A percentile compares a stretch with the other conserved stretches of the same genome.
phyloP scores from a whole-genome alignment of 2,797 vertebrate species.

The Siniperca undulata region DNA sequence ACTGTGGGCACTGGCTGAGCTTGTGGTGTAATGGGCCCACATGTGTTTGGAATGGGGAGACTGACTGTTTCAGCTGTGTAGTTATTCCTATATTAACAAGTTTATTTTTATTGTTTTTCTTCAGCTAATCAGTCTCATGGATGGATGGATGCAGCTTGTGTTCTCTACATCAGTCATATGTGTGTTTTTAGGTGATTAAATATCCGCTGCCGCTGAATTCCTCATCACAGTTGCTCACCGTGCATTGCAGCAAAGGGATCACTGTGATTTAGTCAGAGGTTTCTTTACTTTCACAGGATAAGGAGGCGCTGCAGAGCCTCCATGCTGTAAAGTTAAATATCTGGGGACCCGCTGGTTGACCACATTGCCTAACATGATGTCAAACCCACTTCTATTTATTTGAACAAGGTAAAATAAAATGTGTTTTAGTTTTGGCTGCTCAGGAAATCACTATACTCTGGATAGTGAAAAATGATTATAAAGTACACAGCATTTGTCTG shows the following conservation, averaged over 20 bases:
- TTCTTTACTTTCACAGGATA: constrained; percentile 26
- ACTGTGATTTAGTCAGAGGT: constrained; percentile 31
- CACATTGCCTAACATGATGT: constrained; percentile 47
- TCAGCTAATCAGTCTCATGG: not conserved
- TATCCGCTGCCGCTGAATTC: constrained; percentile 21
- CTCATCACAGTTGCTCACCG: constrained; percentile 4
- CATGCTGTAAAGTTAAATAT: constrained; percentile 45
- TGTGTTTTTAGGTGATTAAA: constrained; percentile 9
- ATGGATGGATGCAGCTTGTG: not conserved
- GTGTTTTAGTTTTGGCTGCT: constrained; percentile 25
- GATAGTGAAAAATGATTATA: constrained; percentile 1
- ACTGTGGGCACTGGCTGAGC: constrained; percentile 65
- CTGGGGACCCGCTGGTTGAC: constrained; percentile 36
- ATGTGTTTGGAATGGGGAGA: constrained; percentile 52
- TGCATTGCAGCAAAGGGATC: constrained; percentile 19
- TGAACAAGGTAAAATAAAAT: constrained; percentile 42
- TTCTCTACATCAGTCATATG: not conserved
- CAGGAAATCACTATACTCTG: constrained; percentile 7
- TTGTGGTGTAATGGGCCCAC: constrained; percentile 56
- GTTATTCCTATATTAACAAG: constrained; percentile 44
- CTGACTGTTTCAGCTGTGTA: constrained; percentile 33
- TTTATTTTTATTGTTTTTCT: constrained; percentile 15
- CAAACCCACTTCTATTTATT: constrained; percentile 51
- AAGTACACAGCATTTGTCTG: constrained; percentile 10
- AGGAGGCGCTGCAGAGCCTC: constrained; percentile 39